phyloP scores from a whole-genome alignment of 1,140 invertebrate species.

The Heliothis subflexa region DNA sequence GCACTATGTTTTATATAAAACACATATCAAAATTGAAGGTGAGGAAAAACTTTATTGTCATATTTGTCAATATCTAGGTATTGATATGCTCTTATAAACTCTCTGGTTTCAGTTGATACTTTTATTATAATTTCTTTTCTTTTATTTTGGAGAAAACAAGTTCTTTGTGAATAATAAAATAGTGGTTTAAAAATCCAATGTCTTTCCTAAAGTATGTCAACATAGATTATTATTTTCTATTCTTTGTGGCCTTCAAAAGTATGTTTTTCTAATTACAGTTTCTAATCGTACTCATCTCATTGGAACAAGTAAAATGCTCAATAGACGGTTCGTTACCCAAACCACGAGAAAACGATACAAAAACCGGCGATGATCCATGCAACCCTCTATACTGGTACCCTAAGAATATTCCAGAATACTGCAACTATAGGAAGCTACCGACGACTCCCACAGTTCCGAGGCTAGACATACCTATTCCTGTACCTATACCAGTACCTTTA shows the following conservation, averaged over 20 bases:
- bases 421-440: conserved; percentile 50
- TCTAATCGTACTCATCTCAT: conserved; percentile 11
- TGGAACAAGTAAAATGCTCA: conserved; percentile 50
- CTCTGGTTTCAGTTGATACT: too few relatives aligned
- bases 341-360: conserved; percentile 50
- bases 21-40: conserved; percentile 10
- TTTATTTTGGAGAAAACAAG: too few relatives aligned
- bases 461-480: conserved; percentile 26
- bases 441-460: not conserved
- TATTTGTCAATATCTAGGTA: not conserved
- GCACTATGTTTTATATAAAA: conserved; percentile 6
- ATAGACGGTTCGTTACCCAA: conserved; percentile 66
- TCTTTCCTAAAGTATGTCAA: too few relatives aligned
- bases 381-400: conserved; percentile 78
- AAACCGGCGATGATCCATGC: conserved; percentile 62
- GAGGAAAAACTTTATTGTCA: not conserved
- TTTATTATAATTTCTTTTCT: too few relatives aligned
- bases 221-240: too few relatives aligned
- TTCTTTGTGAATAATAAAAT: too few relatives aligned
- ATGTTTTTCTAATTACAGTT: conserved; percentile 19
- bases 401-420: conserved; percentile 68
- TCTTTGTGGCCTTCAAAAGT: too few relatives aligned
- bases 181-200: too few relatives aligned
- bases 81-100: not conserved
- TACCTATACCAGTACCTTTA: conserved; percentile 26